Conservation (phyloP, 2,797 vertebrate species). For the Halcyon leucocephala region DNA sequence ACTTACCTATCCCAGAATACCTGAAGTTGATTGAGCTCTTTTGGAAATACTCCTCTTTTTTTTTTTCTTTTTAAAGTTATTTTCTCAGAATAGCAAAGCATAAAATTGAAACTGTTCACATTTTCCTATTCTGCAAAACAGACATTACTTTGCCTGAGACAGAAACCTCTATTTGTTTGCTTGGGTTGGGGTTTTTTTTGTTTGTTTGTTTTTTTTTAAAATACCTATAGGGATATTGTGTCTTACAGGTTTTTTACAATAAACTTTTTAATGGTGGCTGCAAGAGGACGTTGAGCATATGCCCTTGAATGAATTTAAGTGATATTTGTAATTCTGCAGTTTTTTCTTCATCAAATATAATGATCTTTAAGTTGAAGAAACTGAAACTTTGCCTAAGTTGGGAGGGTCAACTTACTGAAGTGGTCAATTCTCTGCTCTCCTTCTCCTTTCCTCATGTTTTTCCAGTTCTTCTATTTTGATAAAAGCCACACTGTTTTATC, state of each 20-base stretch:
- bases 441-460: background rate
- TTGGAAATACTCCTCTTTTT: background rate
- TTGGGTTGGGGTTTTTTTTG: background rate
- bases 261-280: background rate
- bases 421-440: background rate
- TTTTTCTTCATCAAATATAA: background rate
- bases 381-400: background rate
- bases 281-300: background rate
- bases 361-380: background rate
- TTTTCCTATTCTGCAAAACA: background rate
- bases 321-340: background rate
- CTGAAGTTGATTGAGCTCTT: background rate
- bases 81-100: background rate
- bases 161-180: background rate
- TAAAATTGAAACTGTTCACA: background rate
- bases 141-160: background rate
- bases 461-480: background rate
- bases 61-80: background rate
- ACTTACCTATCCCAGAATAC: background rate
- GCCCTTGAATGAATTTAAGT: background rate
- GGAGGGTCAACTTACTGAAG: rapidly evolving
- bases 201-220: no score
- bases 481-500: background rate
- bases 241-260: background rate
- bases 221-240: no score